phyloP scores from a whole-genome alignment of 2,113 vertebrate genomes.

The Thymallus thymallus region DNA sequence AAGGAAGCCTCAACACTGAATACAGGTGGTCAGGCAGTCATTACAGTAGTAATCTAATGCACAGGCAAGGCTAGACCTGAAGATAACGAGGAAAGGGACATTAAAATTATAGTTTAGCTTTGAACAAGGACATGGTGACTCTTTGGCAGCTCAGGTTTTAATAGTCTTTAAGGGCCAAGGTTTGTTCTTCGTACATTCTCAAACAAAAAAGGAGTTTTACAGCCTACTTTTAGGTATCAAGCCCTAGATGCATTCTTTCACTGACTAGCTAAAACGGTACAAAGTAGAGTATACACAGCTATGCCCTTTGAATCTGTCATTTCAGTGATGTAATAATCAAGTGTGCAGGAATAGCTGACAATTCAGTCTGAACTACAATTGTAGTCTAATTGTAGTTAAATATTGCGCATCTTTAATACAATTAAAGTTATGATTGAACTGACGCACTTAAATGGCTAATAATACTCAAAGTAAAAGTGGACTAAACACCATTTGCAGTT shows the following conservation, averaged over 20 bases:
- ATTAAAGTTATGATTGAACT: background rate
- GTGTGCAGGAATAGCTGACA: background rate
- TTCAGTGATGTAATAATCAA: background rate
- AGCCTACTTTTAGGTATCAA: too few relatives aligned
- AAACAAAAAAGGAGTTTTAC: too few relatives aligned
- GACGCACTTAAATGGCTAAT: too few relatives aligned
- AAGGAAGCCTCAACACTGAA: constrained; percentile 18
- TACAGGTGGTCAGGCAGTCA: constrained; percentile 14
- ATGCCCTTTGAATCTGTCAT: too few relatives aligned
- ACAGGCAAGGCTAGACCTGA: constrained; percentile 3
- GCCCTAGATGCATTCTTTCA: too few relatives aligned
- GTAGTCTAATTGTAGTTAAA: background rate
- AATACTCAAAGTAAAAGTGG: too few relatives aligned
- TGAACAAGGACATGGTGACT: background rate
- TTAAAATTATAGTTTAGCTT: background rate
- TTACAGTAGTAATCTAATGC: constrained; percentile 17
- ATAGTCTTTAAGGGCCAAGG: too few relatives aligned
- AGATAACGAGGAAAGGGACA: constrained; percentile 9
- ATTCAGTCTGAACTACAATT: background rate
- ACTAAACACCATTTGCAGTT: too few relatives aligned
- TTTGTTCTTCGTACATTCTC: too few relatives aligned
- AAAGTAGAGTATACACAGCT: too few relatives aligned
- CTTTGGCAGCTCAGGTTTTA: background rate
- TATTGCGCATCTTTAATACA: background rate
- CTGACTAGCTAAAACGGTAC: too few relatives aligned